phyloP scores from a whole-genome alignment of 1,140 invertebrate species.

The Triops cancriformis region DNA sequence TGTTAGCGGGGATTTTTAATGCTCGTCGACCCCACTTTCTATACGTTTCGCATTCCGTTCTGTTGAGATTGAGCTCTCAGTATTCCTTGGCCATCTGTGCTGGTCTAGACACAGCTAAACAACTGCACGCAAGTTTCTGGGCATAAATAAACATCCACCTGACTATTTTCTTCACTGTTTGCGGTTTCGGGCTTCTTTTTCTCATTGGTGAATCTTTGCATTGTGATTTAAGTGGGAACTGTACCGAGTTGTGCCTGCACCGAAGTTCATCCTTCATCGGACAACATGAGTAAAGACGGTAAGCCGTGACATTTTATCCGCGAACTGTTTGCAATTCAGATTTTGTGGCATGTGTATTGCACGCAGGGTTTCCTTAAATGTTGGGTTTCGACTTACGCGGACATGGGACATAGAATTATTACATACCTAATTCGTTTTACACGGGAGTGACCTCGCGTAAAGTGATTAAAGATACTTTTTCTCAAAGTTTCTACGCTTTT shows the following conservation, averaged over 20 bases:
- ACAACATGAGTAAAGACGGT: slow-evolving; percentile 5
- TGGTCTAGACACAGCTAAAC: not conserved
- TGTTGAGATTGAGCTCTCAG: not conserved
- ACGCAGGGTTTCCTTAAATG: not conserved
- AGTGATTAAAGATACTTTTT: too few species aligned
- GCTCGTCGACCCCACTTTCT: not conserved
- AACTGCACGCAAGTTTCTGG: not conserved
- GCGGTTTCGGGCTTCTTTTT: not conserved
- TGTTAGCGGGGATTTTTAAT: not conserved
- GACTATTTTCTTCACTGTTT: not conserved
- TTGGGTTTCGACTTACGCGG: not conserved
- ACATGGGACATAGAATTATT: too few species aligned
- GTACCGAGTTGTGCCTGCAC: slow-evolving; percentile 8
- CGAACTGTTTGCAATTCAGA: not conserved
- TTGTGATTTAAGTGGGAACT: not conserved
- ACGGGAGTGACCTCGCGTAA: too few species aligned
- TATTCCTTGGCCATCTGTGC: not conserved
- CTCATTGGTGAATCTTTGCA: not conserved
- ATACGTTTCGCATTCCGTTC: not conserved
- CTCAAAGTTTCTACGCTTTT: not conserved
- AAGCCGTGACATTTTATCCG: not conserved
- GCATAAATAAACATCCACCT: not conserved
- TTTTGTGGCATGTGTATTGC: not conserved
- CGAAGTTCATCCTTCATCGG: not conserved
- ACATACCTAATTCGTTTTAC: too few species aligned